Evolutionary conservation across 2,797 vertebrate genomes (phyloP).

Genomic region (Gadopsis bispinosus): DNA sequence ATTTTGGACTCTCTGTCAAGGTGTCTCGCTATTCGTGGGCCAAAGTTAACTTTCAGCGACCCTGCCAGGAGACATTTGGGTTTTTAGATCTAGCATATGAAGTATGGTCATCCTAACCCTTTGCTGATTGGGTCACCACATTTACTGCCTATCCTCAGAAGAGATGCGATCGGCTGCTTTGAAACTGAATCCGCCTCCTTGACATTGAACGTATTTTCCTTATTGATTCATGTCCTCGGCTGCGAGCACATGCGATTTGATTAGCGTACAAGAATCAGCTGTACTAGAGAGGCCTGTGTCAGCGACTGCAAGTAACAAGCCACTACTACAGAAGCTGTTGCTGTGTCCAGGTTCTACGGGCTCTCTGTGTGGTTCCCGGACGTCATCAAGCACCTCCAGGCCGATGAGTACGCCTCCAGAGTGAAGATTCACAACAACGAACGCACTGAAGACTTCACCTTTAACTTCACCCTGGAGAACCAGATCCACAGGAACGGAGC

Average conservation of each 20-base stretch:
- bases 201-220: neutral
- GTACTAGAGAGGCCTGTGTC: too few species aligned
- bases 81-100: too few species aligned
- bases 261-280: neutral
- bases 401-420: slow-evolving; percentile 91
- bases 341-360: slow-evolving; percentile 91
- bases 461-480: slow-evolving; percentile 98
- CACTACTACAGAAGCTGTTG: neutral
- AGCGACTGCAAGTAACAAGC: neutral
- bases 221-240: neutral
- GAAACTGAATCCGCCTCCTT: neutral
- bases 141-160: neutral
- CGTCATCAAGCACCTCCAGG: slow-evolving; percentile 97
- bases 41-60: too few species aligned
- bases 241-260: neutral
- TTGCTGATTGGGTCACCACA: neutral
- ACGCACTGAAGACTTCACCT: slow-evolving; percentile 90
- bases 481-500: slow-evolving; percentile 92
- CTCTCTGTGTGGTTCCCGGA: slow-evolving; percentile 99
- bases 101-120: neutral
- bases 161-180: neutral
- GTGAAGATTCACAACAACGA: slow-evolving; percentile 90
- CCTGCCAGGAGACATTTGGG: too few species aligned
- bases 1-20: too few species aligned
- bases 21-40: too few species aligned